phyloP scores from a whole-genome alignment of 2,888 invertebrate genomes.

The Halictus quadricinctus region DNA sequence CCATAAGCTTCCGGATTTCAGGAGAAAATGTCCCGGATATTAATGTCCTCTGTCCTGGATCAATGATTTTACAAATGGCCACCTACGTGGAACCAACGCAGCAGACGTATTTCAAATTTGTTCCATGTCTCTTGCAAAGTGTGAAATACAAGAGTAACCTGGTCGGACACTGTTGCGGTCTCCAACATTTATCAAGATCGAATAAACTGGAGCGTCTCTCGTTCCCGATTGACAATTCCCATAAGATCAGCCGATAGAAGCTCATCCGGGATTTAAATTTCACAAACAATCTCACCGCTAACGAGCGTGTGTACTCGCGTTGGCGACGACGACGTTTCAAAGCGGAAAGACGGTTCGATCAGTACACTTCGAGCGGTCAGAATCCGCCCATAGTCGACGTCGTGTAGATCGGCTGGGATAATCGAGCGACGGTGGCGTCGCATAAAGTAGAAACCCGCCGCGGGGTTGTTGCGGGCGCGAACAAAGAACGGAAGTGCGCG shows the following conservation, averaged over 20 bases:
- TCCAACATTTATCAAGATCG: not conserved
- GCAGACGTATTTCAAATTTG: too few relatives aligned
- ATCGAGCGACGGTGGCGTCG: conserved; percentile 45
- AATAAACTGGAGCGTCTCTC: not conserved
- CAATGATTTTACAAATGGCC: not conserved
- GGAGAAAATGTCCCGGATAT: too few relatives aligned
- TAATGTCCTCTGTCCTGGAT: not conserved
- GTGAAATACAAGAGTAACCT: not conserved
- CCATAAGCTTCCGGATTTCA: not conserved
- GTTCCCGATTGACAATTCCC: not conserved
- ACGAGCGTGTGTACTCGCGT: not conserved
- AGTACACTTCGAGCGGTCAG: conserved; percentile 24
- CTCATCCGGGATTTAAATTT: not conserved
- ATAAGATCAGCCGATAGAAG: not conserved
- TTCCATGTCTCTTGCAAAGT: not conserved
- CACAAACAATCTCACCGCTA: conserved; percentile 2
- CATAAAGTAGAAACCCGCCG: conserved; percentile 55
- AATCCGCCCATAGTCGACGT: conserved; percentile 2
- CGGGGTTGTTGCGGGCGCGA: conserved; percentile 44
- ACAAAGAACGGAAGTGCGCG: conserved; percentile 67
- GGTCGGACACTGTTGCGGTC: not conserved
- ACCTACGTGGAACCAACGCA: too few relatives aligned
- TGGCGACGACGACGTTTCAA: conserved; percentile 11
- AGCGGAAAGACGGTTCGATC: conserved; percentile 20
- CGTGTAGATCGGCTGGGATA: conserved; percentile 56